Evolutionary conservation across 2,797 vertebrate species (phyloP).

Genomic region (Apogon hyalosoma): DNA sequence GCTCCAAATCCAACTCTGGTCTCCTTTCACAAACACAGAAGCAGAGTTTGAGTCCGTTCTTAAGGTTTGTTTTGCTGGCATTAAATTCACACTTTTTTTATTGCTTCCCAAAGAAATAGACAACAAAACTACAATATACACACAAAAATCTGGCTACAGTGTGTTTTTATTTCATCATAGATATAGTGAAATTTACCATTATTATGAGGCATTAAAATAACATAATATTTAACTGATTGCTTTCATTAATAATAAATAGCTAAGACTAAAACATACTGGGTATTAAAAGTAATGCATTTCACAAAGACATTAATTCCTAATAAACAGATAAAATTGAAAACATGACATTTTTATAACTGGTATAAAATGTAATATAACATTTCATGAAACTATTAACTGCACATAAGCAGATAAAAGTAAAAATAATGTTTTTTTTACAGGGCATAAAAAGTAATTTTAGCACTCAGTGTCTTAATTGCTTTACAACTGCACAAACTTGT

Average conservation of each 20-base stretch:
- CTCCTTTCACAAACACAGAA: not conserved
- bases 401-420: not conserved
- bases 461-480: not conserved
- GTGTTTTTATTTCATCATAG: not conserved
- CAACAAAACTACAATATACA: not conserved
- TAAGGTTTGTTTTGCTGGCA: conserved; percentile 17
- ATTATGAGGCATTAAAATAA: too few relatives aligned
- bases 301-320: not conserved
- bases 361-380: not conserved
- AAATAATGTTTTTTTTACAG: not conserved
- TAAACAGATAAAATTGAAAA: too few relatives aligned
- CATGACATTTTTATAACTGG: too few relatives aligned
- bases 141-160: not conserved
- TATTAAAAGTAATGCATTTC: not conserved
- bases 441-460: not conserved
- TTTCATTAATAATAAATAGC: not conserved
- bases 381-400: not conserved
- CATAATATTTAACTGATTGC: too few relatives aligned
- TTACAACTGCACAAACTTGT: not conserved
- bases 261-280: not conserved
- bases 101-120: not conserved
- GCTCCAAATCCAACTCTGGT: not conserved
- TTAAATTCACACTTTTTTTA: not conserved
- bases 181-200: too few relatives aligned
- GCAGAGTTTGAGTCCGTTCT: not conserved